These are phyloP conservation scores for Microdon myrmicae DNA, from an alignment of 2,888 invertebrate species.

Conservation along the genomic window DNA sequence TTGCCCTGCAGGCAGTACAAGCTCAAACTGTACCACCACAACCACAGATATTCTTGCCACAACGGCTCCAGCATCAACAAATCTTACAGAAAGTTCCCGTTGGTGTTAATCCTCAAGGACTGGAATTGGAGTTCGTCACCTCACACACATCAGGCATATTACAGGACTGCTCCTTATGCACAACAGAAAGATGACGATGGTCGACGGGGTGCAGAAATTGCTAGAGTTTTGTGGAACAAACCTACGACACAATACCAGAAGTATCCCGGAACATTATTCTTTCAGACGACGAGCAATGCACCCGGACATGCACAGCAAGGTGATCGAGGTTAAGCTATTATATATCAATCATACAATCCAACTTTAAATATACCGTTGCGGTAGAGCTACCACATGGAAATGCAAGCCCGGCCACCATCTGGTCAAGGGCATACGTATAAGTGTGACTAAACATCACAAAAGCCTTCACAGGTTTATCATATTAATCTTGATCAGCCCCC, in stretches of 20 bases:
- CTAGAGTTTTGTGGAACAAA: slow-evolving; percentile 86
- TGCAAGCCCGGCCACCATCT: slow-evolving; percentile 57
- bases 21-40: slow-evolving; percentile 69
- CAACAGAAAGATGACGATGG: slow-evolving; percentile 76
- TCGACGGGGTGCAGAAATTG: slow-evolving; percentile 81
- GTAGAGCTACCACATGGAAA: slow-evolving; percentile 63
- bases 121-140: slow-evolving; percentile 72
- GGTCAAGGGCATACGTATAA: slow-evolving; percentile 55
- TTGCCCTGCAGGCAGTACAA: slow-evolving; percentile 70
- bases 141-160: slow-evolving; percentile 65
- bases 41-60: slow-evolving; percentile 77
- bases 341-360: slow-evolving; percentile 60
- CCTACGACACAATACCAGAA: slow-evolving; percentile 68
- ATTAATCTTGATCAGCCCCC: slow-evolving; percentile 65
- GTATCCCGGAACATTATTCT: slow-evolving; percentile 68
- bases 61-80: slow-evolving; percentile 63
- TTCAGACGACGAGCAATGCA: slow-evolving; percentile 68
- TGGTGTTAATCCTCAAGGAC: slow-evolving; percentile 58
- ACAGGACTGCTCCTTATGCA: slow-evolving; percentile 62
- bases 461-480: slow-evolving; percentile 63
- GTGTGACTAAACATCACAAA: slow-evolving; percentile 59
- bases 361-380: slow-evolving; percentile 62
- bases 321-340: slow-evolving; percentile 59
- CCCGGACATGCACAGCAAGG: slow-evolving; percentile 66
- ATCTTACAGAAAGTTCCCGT: slow-evolving; percentile 61